Percentiles rank a stretch among this genome's conserved stretches.
These are phyloP conservation scores for Opisthocomus hoazin DNA, from an alignment of 2,113 vertebrate genomes.

Conservation along the genomic window DNA sequence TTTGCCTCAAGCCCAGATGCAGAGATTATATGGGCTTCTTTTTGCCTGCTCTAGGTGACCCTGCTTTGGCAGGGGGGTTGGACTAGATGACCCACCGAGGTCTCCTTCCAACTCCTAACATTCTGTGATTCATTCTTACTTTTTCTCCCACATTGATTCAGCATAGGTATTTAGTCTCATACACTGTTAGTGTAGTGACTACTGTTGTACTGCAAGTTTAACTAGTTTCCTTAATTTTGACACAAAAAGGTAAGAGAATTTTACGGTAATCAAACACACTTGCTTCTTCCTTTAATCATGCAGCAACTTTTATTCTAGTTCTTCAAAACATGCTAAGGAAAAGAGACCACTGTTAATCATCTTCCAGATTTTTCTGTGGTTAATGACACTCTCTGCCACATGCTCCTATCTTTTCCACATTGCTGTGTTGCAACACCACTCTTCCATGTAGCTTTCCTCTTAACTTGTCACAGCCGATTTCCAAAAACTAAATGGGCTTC, in stretches of 20 bases:
- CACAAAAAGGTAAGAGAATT: neutral
- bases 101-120: no score
- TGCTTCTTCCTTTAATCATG: neutral
- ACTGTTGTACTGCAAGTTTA: neutral
- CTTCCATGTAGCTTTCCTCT: neutral
- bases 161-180: neutral
- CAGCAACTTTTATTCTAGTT: neutral
- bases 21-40: neutral
- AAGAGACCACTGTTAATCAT: neutral
- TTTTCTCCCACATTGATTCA: neutral
- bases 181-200: neutral
- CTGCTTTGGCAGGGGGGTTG: no score
- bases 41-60: no score
- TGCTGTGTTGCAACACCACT: neutral
- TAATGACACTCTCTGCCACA: neutral
- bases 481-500: neutral
- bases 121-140: no score
- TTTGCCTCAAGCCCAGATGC: neutral
- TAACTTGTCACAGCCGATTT: neutral
- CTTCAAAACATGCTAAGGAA: neutral
- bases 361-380: neutral
- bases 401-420: neutral
- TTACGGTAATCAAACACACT: neutral
- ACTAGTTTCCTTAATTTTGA: neutral
- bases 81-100: no score